A percentile compares a stretch with the other conserved stretches of the same genome.
These are phyloP conservation scores for Balearica regulorum DNA, from an alignment of 2,797 vertebrate species.

Conservation along the genomic window DNA sequence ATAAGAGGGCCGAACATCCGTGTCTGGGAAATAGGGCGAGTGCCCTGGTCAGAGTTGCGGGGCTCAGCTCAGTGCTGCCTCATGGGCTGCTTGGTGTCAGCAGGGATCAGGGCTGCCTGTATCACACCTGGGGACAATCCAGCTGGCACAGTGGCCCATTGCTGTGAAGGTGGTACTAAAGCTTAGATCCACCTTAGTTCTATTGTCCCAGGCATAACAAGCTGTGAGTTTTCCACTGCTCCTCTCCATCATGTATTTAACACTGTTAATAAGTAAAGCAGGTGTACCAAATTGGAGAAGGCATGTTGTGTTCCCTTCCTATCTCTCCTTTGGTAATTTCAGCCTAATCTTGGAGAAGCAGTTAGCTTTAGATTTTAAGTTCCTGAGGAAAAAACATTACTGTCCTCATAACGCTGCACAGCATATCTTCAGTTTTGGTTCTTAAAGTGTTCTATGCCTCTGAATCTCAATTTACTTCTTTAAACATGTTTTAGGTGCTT, in stretches of 20 bases:
- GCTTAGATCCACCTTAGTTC: background rate
- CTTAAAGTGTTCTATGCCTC: background rate
- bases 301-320: background rate
- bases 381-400: background rate
- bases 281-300: background rate
- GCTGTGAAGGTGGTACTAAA: background rate
- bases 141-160: no score
- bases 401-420: background rate
- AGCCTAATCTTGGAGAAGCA: background rate
- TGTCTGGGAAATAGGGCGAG: no score
- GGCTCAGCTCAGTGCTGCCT: background rate
- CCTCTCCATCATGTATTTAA: background rate
- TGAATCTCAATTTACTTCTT: background rate
- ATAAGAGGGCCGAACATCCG: background rate
- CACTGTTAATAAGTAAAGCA: background rate
- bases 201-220: background rate
- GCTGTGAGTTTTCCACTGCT: background rate
- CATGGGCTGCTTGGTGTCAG: background rate
- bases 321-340: background rate
- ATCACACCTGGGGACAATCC: background rate
- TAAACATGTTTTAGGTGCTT: background rate
- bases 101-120: no score
- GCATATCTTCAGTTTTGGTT: background rate
- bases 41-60: background rate
- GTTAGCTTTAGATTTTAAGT: background rate